Base-by-base conservation (phyloP, 2,113 vertebrate species). In the Conger conger region DNA sequence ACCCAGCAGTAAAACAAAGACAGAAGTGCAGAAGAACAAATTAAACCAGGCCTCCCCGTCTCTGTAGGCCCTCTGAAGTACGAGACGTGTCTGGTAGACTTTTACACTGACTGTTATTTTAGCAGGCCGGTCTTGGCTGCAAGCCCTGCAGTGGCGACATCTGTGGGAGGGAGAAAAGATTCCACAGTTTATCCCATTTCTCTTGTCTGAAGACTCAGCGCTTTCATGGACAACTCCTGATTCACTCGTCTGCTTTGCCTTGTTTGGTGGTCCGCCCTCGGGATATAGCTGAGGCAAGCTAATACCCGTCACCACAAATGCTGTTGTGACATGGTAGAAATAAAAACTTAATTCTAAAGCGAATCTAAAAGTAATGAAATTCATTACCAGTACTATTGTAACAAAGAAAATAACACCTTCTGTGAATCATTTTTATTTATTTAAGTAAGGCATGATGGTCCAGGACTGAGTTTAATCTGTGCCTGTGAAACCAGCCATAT, bases 261-360 rank as follows among this genome's bases (percentile, higher is more conserved):
- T 50, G 17, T 79, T 50, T 80, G 33, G 30, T 78, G 81, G 82
- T 82, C 79, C 42, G 38, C 73, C 33, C 42, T 82, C 30, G 86
- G 76, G 82, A 60, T 68, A 85, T 85, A 88, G 82, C 81, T 86
- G 87, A 88, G 20, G 30, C 78, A 89, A 30, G 38, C 78, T 63
- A 85, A 84, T 87, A 86, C 86, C 4, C 88, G 86, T 90, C 89
- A 86, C 80, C 87, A 73, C 82, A 89, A 84, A 82, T 87, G 81
- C 79, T 87, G 18, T 38, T 82, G 35, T 38, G 50, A 76, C 20
- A 79, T 11, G 8, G 38, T 23, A 11, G 20, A 79, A 40, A 15
- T 63, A 7, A 42, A 82, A 63, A 27, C 5, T 18, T 63, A 63
- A 63, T 63, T 27, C 11, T 33, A 73, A 33, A 33, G 9, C n/a